Evolutionary conservation across 2,888 invertebrate species (phyloP).

Genomic region (Scaptomyza caliginosa): DNA sequence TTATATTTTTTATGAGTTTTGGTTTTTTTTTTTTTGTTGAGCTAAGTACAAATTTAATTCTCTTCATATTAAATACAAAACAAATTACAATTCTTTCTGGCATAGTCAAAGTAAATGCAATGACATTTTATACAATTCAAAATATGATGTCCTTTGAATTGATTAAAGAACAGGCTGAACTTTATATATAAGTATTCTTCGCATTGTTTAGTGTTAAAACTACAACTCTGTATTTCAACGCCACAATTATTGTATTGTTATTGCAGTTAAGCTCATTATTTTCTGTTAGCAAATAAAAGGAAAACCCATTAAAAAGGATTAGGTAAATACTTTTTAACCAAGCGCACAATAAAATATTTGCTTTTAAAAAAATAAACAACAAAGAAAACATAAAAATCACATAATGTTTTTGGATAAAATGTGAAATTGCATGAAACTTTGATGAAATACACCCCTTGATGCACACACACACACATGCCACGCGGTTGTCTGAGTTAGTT

Average conservation of each 20-base stretch:
- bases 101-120: no score
- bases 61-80: slow-evolving; percentile 17
- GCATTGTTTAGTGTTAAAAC: no score
- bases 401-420: slow-evolving; percentile 32
- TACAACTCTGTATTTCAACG: no score
- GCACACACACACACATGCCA: slow-evolving; percentile 7
- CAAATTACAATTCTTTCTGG: slow-evolving; percentile 5
- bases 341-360: slow-evolving; percentile 12
- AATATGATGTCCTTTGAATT: no score
- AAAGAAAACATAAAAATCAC: slow-evolving; percentile 17
- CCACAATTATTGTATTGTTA: neutral
- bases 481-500: no score
- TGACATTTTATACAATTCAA: no score
- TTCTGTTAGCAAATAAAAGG: neutral
- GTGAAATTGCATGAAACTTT: slow-evolving; percentile 60
- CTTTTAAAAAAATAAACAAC: slow-evolving; percentile 17
- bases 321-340: no score
- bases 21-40: slow-evolving; percentile 6
- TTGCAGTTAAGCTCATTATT: no score
- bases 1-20: slow-evolving; percentile 26
- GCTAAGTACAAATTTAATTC: slow-evolving; percentile 38
- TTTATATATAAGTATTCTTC: no score
- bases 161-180: no score
- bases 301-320: no score
- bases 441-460: slow-evolving; percentile 16